A percentile compares a stretch with the other conserved stretches of the same genome.
Conservation (phyloP, 2,888 invertebrate species). For the Coelogynopora nodosa region DNA sequence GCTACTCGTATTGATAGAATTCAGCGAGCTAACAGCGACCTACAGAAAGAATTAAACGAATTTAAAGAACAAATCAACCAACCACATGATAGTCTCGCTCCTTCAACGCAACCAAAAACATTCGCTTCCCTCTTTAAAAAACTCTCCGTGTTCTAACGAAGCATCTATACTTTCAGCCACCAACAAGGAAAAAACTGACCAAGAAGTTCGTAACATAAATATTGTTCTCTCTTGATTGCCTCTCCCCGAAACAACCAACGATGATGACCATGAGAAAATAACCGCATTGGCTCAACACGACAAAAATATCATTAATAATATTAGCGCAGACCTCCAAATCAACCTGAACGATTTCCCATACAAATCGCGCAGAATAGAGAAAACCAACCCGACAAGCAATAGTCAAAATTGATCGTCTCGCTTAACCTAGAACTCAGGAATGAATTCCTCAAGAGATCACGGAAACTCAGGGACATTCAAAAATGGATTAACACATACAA, state of each 20-base stretch:
- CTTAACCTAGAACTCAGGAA: neutral
- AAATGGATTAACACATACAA: slow-evolving; percentile 1
- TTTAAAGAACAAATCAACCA: neutral
- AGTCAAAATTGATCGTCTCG: slow-evolving; percentile 27
- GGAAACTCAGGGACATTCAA: slow-evolving; percentile 6
- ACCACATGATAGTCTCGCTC: neutral
- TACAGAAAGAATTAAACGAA: neutral
- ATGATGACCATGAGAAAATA: no score
- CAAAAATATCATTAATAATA: slow-evolving; percentile 20
- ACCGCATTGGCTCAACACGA: no score
- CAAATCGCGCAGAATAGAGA: slow-evolving; percentile 19
- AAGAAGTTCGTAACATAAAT: slow-evolving; percentile 14
- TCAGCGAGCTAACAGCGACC: neutral
- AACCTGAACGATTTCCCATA: slow-evolving; percentile 10
- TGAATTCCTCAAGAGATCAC: slow-evolving; percentile 3
- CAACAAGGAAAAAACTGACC: slow-evolving; percentile 23
- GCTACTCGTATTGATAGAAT: neutral
- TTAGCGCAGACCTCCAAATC: slow-evolving; percentile 19
- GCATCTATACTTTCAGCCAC: neutral
- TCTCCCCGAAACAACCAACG: slow-evolving; percentile 22
- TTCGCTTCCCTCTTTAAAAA: neutral
- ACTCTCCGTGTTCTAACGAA: slow-evolving; percentile 4
- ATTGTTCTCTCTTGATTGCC: slow-evolving; percentile 11
- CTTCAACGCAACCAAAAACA: neutral
- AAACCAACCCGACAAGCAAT: slow-evolving; percentile 19